Evolutionary conservation across 37 sponge, comb jelly and placozoan species (phyloP), one percentile per base, ranked within the genome.

Genomic region (Petrosia ficiformis): DNA sequence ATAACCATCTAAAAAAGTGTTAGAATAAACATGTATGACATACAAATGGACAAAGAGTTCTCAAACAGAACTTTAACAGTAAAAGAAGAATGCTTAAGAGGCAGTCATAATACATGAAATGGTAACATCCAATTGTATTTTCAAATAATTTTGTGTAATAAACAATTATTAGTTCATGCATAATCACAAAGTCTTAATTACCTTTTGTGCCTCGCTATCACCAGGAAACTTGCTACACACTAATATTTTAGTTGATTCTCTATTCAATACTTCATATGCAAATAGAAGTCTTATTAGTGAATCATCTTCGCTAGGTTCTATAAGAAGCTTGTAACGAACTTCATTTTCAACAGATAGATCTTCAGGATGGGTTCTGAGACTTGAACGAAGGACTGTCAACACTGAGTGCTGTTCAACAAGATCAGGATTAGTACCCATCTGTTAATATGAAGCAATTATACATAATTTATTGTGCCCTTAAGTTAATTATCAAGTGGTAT

Each of bases 271-370:
- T n/a, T 29, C 63, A 61, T 26, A 61, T n/a, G 14, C 6, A 61
- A 61, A 61, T 6, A 61, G 28, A n/a, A n/a, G 28, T 22, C 63
- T 11, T 8, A 67, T 30, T 3, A 67, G 68, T 4, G 82, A 82
- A 38, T 82, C 77, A 39, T 87, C 88, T 36, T 87, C 88, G 71
- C 88, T 87, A 35, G 77, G 69, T 42, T 87, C 88, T 39, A 87
- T 82, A 31, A 87, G 75, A 73, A 87, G 65, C 69, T 87, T 87
- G 82, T 87, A 87, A 19, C 88, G 71, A 0, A 81, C 82, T 58
- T 61, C 26, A 29, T 61, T 61, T n/a, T 61, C 63, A 61, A 29
- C 14, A 61, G 5, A 26, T 5, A 61, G 28, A 22, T 61, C 63
- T 61, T 61, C 5, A 5, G 63, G 26, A 5, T 61, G 11, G 6